Conservation (phyloP, 2,113 vertebrate species). For the Mola mola region DNA sequence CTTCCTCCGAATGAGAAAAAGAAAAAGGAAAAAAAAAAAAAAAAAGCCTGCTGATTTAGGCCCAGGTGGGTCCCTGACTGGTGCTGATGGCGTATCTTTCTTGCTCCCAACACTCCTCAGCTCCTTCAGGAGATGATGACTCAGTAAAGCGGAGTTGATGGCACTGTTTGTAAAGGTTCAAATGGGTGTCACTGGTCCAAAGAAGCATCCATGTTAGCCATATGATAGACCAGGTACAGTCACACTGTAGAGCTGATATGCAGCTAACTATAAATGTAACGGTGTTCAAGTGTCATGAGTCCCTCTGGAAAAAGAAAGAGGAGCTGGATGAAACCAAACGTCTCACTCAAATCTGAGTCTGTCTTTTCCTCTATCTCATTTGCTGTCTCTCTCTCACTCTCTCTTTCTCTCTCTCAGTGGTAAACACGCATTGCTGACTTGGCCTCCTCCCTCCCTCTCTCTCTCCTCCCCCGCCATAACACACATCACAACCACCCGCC, state of each 20-base stretch:
- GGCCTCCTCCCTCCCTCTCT: slow-evolving; percentile 28
- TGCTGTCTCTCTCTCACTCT: slow-evolving; percentile 20
- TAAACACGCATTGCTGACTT: slow-evolving; percentile 54
- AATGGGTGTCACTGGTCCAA: slow-evolving; percentile 16
- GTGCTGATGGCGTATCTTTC: slow-evolving; percentile 28
- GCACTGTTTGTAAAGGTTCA: slow-evolving; percentile 2
- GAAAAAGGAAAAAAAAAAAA: no score
- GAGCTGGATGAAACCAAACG: slow-evolving; percentile 14
- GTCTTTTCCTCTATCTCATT: not conserved
- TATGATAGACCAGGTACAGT: not conserved
- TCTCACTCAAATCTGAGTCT: slow-evolving; percentile 15
- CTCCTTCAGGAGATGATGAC: not conserved
- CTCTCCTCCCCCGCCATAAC: slow-evolving; percentile 65
- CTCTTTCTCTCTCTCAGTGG: slow-evolving; percentile 44
- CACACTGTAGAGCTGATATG: not conserved
- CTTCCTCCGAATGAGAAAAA: not conserved
- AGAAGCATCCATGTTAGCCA: slow-evolving; percentile 5
- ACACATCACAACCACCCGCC: slow-evolving; percentile 73
- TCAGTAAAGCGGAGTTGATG: not conserved
- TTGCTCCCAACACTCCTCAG: not conserved
- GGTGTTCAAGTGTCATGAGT: not conserved
- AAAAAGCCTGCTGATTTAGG: not conserved
- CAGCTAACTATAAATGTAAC: not conserved
- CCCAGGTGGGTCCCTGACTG: slow-evolving; percentile 8
- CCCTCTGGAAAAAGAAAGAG: slow-evolving; percentile 4